Base-by-base conservation (phyloP, 2,888 invertebrate genomes). In the Keiferia lycopersicella region DNA sequence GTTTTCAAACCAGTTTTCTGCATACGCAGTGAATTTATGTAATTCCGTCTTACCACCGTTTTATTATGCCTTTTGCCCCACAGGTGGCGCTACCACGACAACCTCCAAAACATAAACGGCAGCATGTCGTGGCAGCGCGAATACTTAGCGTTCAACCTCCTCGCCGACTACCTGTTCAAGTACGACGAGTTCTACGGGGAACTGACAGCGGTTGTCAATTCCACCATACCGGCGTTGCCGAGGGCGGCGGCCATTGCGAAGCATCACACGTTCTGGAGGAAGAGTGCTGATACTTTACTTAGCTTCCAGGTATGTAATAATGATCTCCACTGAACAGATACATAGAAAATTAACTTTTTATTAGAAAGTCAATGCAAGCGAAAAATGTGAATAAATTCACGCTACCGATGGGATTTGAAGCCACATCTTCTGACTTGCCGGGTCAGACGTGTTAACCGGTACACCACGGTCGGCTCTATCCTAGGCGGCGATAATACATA, bases 121-220 rank as follows among this genome's bases (percentile, higher is more conserved):
- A 92, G 91, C 67, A 92, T 92, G 92, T 90, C 89, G 74, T 92
- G 92, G 92, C 90, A 92, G 65, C 83, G 89, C 65, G 91, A 92
- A 69, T 87, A 88, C 69, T 73, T 92, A 0, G 83, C 89, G 0
- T 91, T 92, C 76, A 80, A 78, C n/a, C 73, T 92, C 0, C 76
- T 91, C 0, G 90, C 90, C 0, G 91, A 92, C 76, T 92, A 92
- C 64, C 70, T 92, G 58, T 86, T 92, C 72, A 87, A 86, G 56
- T 86, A 88, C 0, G 88, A 90, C 64, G 91, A 92, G 71, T 91
- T 91, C 72, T 92, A 84, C 48, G 92, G 92, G 0, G 91, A 91
- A 64, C 71, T 92, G 22, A 86, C 80, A 26, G 92, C 92, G 0
- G 65, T 87, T 0, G 89, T 92, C 34, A 91, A 92, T 72, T 92